Evolutionary conservation across 53 echinoderm and acorn worm genomes (phyloP), one percentile per base, ranked within the genome.

Genomic region (Crossaster papposus): DNA sequence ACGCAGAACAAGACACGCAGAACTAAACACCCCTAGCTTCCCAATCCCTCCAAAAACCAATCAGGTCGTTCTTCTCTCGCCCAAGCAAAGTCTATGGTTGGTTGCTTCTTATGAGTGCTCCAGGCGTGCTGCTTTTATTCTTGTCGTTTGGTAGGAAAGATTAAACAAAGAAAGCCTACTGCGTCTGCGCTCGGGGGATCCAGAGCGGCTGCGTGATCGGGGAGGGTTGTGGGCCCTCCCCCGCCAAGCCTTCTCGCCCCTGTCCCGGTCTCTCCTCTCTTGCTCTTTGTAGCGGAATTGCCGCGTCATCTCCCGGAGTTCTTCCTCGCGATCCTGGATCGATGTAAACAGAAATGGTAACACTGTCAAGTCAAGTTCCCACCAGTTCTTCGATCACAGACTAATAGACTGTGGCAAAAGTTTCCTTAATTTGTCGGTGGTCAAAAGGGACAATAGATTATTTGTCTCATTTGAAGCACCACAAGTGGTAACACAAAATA

Each of bases 221-320:
- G 44, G 44, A 1, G 80, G 80, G 53, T 70, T 18, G 44, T 70
- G 38, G 17, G 53, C 80, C 31, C 87, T 58, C 7, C 75, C 87
- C 23, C 87, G 35, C 87, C 87, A 87, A 17, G 76, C 75, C 87
- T 75, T 87, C 62, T 87, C 87, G 26, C 35, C 58, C 33, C 86
- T 51, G 20, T 93, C 93, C 8, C 80, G 58, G 22, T 95, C 97
- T 73, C 88, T 62, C 90, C 92, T 94, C 83, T 97, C 97, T 63
- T 94, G 89, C 88, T 97, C 97, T 33, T 92, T 82, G 85, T 89
- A 79, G 54, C 95, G 85, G 90, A 97, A 95, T 83, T 91, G 92
- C 58, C 95, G 55, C 15, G 94, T 91, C 79, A 91, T 94, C 62
- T 97, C 97, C 62, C 93, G 88, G 20, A 97, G 93, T 34, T 91